Percentiles rank a stretch among this genome's conserved stretches.
phyloP scores from a whole-genome alignment of 2,888 invertebrate genomes.

The Cinara cedri region DNA sequence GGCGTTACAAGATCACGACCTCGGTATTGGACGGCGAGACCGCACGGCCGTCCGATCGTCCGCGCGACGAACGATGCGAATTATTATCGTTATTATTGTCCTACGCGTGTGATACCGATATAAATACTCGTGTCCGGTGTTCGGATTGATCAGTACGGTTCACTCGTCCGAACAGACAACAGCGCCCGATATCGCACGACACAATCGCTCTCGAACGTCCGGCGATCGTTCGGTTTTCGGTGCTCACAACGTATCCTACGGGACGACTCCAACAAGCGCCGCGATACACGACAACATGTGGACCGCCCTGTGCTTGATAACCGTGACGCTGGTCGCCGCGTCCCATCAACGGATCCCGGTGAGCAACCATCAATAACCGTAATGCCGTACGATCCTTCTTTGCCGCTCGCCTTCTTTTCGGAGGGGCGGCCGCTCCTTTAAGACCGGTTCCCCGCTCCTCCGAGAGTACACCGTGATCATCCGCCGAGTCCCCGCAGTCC shows the following conservation, averaged over 20 bases:
- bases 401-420: too few relatives aligned
- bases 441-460: too few relatives aligned
- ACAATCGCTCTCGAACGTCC: neutral
- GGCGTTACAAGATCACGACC: conserved; percentile 27
- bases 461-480: too few relatives aligned
- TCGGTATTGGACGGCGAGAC: conserved; percentile 1
- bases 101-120: conserved; percentile 10
- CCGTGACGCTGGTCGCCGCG: neutral
- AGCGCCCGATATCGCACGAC: too few relatives aligned
- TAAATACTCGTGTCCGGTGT: conserved; percentile 42
- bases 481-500: too few relatives aligned
- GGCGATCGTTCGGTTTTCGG: neutral
- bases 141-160: conserved; percentile 24
- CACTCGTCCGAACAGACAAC: neutral
- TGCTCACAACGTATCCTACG: neutral
- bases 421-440: too few relatives aligned
- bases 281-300: conserved; percentile 14
- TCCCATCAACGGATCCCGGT: conserved; percentile 28
- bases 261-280: too few relatives aligned
- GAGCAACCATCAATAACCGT: neutral
- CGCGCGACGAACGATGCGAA: neutral
- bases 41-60: neutral
- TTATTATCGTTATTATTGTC: too few relatives aligned
- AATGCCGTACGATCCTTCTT: too few relatives aligned
- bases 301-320: neutral